Conservation (phyloP, 2,888 invertebrate species). For the Ceratothoa steindachneri region DNA sequence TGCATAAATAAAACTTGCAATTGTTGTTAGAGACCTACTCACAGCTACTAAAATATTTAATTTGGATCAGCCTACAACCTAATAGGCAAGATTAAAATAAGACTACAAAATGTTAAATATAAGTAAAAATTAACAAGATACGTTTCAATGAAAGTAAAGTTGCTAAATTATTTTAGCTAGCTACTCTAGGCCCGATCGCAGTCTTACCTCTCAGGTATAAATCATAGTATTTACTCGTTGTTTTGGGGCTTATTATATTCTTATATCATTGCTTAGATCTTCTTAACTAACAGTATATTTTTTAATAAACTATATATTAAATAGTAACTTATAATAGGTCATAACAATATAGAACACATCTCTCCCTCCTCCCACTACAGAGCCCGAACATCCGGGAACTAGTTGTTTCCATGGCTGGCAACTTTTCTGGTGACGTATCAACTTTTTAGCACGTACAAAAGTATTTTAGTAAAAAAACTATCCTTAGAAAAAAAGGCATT, state of each 20-base stretch:
- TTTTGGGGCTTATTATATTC: neutral
- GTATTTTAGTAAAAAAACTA: too few relatives aligned
- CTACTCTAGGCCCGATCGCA: neutral
- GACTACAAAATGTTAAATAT: too few relatives aligned
- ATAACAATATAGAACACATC: constrained; percentile 32
- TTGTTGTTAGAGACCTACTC: too few relatives aligned
- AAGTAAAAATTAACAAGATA: too few relatives aligned
- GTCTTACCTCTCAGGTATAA: neutral
- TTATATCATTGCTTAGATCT: neutral
- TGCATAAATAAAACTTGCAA: too few relatives aligned
- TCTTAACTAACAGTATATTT: constrained; percentile 13
- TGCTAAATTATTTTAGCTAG: too few relatives aligned
- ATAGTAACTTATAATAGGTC: constrained; percentile 13
- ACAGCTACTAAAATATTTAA: too few relatives aligned
- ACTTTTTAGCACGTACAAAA: neutral
- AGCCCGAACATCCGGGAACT: constrained; percentile 47
- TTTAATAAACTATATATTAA: constrained; percentile 11
- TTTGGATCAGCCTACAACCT: too few relatives aligned
- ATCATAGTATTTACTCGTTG: constrained; percentile 13
- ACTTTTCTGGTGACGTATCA: constrained; percentile 23
- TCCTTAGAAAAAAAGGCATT: too few relatives aligned
- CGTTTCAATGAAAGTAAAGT: too few relatives aligned
- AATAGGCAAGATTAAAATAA: too few relatives aligned
- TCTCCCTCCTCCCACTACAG: constrained; percentile 45
- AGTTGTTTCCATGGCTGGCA: constrained; percentile 33